These are phyloP conservation scores for Picathartes gymnocephalus DNA, from an alignment of 2,113 vertebrate genomes.

Conservation along the genomic window DNA sequence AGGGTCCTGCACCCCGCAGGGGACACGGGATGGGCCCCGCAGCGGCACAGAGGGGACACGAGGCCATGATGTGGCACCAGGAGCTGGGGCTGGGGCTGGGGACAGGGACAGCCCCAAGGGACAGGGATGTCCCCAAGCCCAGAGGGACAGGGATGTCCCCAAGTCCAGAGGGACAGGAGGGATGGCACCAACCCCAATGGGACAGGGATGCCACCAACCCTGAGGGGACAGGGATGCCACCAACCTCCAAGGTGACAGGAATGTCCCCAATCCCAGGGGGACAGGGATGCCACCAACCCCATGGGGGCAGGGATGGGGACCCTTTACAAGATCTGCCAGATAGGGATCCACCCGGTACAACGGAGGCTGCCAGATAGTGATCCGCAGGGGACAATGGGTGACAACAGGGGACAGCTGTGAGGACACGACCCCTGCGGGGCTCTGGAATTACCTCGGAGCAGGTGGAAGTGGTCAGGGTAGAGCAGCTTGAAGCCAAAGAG, in stretches of 20 bases:
- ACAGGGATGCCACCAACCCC: not conserved
- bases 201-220: not conserved
- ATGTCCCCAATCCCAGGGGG: not conserved
- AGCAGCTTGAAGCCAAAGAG: not conserved
- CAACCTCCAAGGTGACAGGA: not conserved
- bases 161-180: not conserved
- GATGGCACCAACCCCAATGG: not conserved
- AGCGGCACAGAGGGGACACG: no score
- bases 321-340: not conserved
- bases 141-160: no score
- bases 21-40: no score
- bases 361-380: not conserved
- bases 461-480: not conserved
- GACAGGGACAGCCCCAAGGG: not conserved
- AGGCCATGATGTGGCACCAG: no score
- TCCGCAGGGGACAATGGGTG: not conserved
- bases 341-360: fast-evolving
- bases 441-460: not conserved
- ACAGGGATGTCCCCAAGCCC: no score
- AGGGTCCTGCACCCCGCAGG: no score
- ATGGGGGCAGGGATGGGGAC: not conserved
- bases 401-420: not conserved
- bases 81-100: not conserved
- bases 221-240: not conserved
- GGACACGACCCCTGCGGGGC: not conserved